Evolutionary conservation across 2,888 invertebrate genomes (phyloP).

Genomic region (Amblyjoppa fuscipennis): DNA sequence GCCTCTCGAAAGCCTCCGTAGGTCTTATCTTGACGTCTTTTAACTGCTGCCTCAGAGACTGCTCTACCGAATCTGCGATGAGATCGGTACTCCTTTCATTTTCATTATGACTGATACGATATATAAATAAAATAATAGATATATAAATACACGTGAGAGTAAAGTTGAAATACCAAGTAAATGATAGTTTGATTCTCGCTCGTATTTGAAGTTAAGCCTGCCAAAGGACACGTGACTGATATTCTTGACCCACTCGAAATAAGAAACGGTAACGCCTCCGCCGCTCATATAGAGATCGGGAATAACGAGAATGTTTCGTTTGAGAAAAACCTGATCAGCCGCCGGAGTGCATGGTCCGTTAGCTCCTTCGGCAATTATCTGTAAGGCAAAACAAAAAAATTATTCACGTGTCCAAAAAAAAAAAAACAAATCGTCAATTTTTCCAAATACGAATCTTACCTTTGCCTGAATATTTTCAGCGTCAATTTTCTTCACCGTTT

Average conservation of each 20-base stretch:
- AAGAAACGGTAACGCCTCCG: constrained; percentile 96
- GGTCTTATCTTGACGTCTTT: constrained; percentile 90
- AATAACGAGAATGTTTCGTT: constrained; percentile 91
- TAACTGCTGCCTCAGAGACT: constrained; percentile 86
- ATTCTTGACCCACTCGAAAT: constrained; percentile 97
- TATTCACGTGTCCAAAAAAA: background rate
- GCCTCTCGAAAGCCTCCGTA: constrained; percentile 94
- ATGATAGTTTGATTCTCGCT: constrained; percentile 93
- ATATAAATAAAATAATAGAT: background rate
- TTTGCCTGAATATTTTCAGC: constrained; percentile 93
- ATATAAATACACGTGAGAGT: background rate
- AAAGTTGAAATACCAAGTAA: constrained; percentile 85
- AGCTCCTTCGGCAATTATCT: constrained; percentile 95
- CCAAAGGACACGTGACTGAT: constrained; percentile 96
- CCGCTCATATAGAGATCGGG: constrained; percentile 93
- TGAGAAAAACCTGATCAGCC: constrained; percentile 91
- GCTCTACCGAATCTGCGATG: constrained; percentile 86
- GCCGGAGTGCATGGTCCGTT: constrained; percentile 96
- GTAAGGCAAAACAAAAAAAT: constrained; percentile 5
- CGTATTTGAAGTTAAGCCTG: constrained; percentile 94
- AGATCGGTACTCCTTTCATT: background rate
- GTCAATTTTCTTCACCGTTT: constrained; percentile 96
- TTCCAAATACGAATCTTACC: background rate
- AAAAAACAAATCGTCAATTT: background rate
- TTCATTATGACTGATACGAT: background rate